Evolutionary conservation across 2,113 vertebrate species (phyloP), one percentile per base, ranked within the genome.

Genomic region (Strigops habroptila): DNA sequence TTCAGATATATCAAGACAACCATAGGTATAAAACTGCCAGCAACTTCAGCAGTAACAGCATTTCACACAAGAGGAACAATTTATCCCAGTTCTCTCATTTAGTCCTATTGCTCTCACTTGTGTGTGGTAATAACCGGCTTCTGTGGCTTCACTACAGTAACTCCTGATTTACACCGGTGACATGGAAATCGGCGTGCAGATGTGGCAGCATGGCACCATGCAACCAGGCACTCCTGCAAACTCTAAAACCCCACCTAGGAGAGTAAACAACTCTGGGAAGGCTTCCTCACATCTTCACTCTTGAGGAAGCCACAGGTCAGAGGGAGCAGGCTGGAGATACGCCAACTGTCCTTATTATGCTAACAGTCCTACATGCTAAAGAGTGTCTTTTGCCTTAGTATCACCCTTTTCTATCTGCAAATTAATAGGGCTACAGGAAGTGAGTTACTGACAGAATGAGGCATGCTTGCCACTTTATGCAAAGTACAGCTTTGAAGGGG

Each of bases 131-230:
- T 19, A 39, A 44, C 44, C 11, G 17, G 46, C 24, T 43, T n/a
- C 41, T 48, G n/a, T 24, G 18, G 39, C 24, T 60, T 60, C 63
- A 41, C 10, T 49, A 12, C 52, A 83, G 41, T 53, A 28, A 49
- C 16, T 31, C 44, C 51, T 28, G 13, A 22, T 35, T 46, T 46
- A 39, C 46, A 19, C 31, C 0, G 1, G 68, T 28, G 57, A 65
- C 27, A 49, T 53, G 39, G 21, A 67, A 41, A 75, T 12, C 14
- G 4, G 31, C 1, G 1, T 33, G 39, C 27, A 75, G 68, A 37
- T 0, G 3, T 19, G 12, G 73, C 65, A 59, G 64, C 64, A 11
- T 1, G 2, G 23, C 30, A 39, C 43, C 31, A 31, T 0, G 3
- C 6, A 18, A 43, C 17, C 19, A 65, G n/a, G 14, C 48, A 21